Evolutionary conservation across 2,888 invertebrate species (phyloP).

Genomic region (Cinara cedri): DNA sequence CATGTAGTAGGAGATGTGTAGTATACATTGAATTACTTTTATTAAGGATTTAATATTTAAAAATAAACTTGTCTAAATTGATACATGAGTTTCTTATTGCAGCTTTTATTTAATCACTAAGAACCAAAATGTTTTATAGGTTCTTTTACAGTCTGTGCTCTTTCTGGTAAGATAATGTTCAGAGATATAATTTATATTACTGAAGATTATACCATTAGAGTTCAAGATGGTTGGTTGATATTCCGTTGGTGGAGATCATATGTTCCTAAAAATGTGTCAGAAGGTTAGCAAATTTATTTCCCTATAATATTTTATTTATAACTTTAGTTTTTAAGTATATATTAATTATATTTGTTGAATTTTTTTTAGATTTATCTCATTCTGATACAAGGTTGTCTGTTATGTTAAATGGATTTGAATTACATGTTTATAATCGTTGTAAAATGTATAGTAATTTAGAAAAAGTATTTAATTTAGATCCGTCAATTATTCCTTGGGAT

Average conservation of each 20-base stretch:
- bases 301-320: not conserved
- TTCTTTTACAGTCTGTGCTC: constrained; percentile 91
- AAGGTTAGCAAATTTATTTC: constrained; percentile 70
- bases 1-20: too few relatives aligned
- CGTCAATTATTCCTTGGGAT: constrained; percentile 72
- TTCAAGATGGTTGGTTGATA: constrained; percentile 96
- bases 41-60: too few relatives aligned
- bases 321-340: not conserved
- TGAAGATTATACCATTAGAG: constrained; percentile 88
- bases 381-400: constrained; percentile 87
- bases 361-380: constrained; percentile 85
- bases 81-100: not conserved
- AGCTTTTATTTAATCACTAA: not conserved
- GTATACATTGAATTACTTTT: too few relatives aligned
- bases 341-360: not conserved
- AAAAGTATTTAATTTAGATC: constrained; percentile 83
- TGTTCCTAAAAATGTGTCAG: constrained; percentile 91
- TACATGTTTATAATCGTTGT: constrained; percentile 93
- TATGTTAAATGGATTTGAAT: constrained; percentile 90
- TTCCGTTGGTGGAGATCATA: constrained; percentile 98
- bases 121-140: constrained; percentile 67
- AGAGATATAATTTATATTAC: constrained; percentile 92
- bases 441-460: constrained; percentile 85
- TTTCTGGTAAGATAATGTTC: constrained; percentile 98
- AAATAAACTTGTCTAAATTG: too few relatives aligned